phyloP scores from a whole-genome alignment of 2,888 invertebrate genomes.

The Deilephila porcellus region DNA sequence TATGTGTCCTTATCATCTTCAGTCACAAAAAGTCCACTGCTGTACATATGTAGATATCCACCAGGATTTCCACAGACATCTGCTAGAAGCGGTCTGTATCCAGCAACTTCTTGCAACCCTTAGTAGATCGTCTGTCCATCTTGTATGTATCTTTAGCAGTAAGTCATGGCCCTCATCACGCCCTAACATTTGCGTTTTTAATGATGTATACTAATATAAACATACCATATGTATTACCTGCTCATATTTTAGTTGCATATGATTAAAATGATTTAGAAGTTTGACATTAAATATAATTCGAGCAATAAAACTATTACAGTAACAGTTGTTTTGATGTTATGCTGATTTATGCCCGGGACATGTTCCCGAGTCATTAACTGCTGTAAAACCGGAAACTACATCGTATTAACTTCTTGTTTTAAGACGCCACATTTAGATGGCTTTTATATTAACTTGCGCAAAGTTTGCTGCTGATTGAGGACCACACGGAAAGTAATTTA shows the following conservation, averaged over 20 bases:
- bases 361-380: constrained; percentile 40
- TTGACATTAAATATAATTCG: constrained; percentile 36
- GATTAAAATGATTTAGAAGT: constrained; percentile 25
- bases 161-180: too few relatives aligned
- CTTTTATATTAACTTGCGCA: constrained; percentile 20
- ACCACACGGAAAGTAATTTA: not conserved
- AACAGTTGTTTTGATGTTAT: constrained; percentile 38
- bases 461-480: not conserved
- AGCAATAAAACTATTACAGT: constrained; percentile 47
- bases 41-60: too few relatives aligned
- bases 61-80: too few relatives aligned
- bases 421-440: constrained; percentile 31
- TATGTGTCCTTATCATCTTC: too few relatives aligned
- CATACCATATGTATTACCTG: not conserved
- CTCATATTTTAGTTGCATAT: constrained; percentile 31
- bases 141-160: too few relatives aligned
- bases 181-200: too few relatives aligned
- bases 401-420: constrained; percentile 38
- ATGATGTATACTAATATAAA: not conserved
- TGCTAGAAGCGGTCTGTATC: too few relatives aligned
- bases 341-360: constrained; percentile 44
- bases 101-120: too few relatives aligned
- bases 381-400: constrained; percentile 36
- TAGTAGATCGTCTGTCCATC: too few relatives aligned
- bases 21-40: too few relatives aligned